Evolutionary conservation across 2,113 vertebrate genomes (phyloP), one percentile per base, ranked within the genome.

Genomic region (Globicephala melas): DNA sequence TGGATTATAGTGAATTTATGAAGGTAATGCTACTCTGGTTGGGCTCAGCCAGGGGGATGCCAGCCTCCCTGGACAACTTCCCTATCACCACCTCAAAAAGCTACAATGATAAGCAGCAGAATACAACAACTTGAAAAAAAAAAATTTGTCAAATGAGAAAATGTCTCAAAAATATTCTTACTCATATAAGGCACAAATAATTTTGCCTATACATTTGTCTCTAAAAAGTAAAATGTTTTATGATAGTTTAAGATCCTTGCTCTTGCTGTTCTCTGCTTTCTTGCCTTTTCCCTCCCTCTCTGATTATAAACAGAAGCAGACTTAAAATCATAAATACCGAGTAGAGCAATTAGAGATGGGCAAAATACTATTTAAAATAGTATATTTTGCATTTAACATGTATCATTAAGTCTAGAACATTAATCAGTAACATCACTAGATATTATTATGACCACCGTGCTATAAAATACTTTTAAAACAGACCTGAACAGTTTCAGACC

Each of bases 221-320:
- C 91, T 95, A 80, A 60, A 84, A 90, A 97, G 47, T 89, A 84
- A 76, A 92, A 63, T 21, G 62, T 25, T 60, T 65, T 55, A 67
- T 8, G 12, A 79, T n/a, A 71, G 25, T 60, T 80, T 28, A 84
- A 88, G 58, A 28, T 94, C 38, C 41, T 73, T 79, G 63, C 7
- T 93, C 50, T 95, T 96, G 31, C 38, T 60, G 26, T 41, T 89
- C 44, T 50, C 73, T 62, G 25, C 47, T 83, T 96, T 93, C 68
- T 87, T 85, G 67, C 4, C 36, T 47, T 68, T 84, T 81, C 41
- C 8, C 41, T 93, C 28, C 44, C 31, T 60, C 18, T 76, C 58
- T 89, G 62, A 53, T 90, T 67, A 80, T 11, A 63, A 85, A 88
- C 47, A 89, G 89, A 76, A 70, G 31, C 12, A 50, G n/a, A 84